These are phyloP conservation scores for Ameiurus melas DNA, from an alignment of 2,113 vertebrate genomes.

Conservation along the genomic window DNA sequence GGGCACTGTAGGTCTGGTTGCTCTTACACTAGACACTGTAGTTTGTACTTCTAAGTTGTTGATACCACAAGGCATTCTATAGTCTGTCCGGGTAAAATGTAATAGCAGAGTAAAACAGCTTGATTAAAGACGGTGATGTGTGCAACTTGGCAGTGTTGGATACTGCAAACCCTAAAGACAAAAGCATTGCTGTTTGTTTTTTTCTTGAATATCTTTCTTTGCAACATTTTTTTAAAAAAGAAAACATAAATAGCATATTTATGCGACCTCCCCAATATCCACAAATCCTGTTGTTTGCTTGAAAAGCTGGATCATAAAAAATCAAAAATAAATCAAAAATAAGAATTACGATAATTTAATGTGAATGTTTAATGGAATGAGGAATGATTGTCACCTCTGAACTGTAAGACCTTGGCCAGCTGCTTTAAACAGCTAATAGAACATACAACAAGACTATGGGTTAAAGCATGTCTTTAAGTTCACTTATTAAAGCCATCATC, in stretches of 20 bases:
- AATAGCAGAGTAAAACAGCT: not conserved
- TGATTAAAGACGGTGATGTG: not conserved
- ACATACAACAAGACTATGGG: slow-evolving; percentile 17
- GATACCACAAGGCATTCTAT: slow-evolving; percentile 6
- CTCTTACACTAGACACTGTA: not conserved
- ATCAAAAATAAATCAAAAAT: no score
- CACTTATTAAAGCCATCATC: slow-evolving; percentile 15
- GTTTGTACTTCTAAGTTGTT: not conserved
- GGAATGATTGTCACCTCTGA: slow-evolving; percentile 44
- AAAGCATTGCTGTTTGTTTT: not conserved
- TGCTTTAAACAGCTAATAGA: slow-evolving; percentile 37
- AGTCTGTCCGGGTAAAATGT: not conserved
- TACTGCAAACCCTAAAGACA: not conserved
- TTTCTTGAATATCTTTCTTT: not conserved
- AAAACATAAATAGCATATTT: not conserved
- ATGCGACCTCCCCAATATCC: not conserved
- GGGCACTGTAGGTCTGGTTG: not conserved
- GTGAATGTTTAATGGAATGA: slow-evolving; percentile 7
- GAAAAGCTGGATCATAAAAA: not conserved
- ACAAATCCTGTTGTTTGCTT: slow-evolving; percentile 1
- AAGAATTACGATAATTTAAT: not conserved
- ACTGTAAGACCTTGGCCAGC: slow-evolving; percentile 40
- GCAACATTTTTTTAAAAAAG: not conserved
- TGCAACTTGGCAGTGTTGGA: not conserved
- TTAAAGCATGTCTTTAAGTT: slow-evolving; percentile 25